A percentile compares a stretch with the other conserved stretches of the same genome.
Evolutionary conservation across 2,113 vertebrate species (phyloP).

Genomic region (Pyxicephalus adspersus): DNA sequence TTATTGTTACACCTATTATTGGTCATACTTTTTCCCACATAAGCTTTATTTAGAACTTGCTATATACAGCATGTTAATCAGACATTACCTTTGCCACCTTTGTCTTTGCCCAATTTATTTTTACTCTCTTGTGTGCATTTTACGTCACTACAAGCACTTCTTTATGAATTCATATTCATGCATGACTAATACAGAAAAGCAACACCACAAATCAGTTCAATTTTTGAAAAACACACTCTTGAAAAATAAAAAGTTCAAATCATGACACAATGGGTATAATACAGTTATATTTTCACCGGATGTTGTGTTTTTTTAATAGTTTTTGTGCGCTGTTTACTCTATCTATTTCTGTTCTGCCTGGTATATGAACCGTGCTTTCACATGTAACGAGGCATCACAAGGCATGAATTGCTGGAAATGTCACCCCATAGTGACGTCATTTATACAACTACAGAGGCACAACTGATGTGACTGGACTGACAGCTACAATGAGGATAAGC

Average conservation of each 20-base stretch:
- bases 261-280: neutral
- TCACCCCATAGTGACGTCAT: constrained; percentile 40
- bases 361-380: constrained; percentile 12
- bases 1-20: no score
- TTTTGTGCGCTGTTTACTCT: neutral
- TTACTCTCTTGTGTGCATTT: no score
- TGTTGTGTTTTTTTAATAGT: neutral
- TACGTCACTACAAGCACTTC: no score
- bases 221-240: no score
- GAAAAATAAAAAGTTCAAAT: neutral
- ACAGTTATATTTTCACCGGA: neutral
- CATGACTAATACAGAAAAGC: no score
- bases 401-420: constrained; percentile 41
- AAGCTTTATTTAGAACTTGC: no score
- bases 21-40: no score
- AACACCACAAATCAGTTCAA: no score
- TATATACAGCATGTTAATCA: no score
- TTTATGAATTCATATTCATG: no score
- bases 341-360: neutral
- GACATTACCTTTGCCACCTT: no score
- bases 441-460: neutral
- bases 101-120: no score
- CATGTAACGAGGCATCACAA: constrained; percentile 40
- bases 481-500: neutral
- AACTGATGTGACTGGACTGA: neutral